A percentile compares a stretch with the other conserved stretches of the same genome.
phyloP scores from a whole-genome alignment of 2,888 invertebrate genomes.

The Nephrotoma flavescens region DNA sequence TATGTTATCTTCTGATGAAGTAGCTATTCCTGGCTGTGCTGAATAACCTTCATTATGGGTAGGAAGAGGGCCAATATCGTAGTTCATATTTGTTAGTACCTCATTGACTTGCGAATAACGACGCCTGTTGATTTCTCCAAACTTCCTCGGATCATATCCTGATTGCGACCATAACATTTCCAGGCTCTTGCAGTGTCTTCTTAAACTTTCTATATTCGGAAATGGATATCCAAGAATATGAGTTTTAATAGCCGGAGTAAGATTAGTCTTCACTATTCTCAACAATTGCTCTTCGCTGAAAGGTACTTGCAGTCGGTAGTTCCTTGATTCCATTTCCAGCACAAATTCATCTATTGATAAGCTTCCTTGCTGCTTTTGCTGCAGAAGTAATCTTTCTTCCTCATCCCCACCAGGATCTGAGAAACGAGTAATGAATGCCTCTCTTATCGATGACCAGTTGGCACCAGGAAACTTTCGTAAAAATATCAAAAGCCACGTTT shows the following conservation, averaged over 20 bases:
- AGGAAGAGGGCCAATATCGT: background rate
- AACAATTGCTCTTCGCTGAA: background rate
- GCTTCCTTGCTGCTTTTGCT: background rate
- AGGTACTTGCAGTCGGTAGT: background rate
- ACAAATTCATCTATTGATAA: background rate
- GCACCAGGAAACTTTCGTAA: too few relatives aligned
- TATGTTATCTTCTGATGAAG: background rate
- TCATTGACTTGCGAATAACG: background rate
- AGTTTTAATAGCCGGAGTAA: background rate
- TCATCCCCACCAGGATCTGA: background rate
- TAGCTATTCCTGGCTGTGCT: background rate
- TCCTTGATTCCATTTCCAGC: background rate
- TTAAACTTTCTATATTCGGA: too few relatives aligned
- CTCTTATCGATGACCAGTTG: too few relatives aligned
- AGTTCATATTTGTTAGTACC: background rate
- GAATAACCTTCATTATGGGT: background rate
- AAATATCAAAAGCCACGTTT: too few relatives aligned
- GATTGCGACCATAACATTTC: background rate
- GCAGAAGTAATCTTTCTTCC: background rate
- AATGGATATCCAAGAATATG: too few relatives aligned
- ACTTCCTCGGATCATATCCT: background rate
- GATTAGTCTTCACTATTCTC: background rate
- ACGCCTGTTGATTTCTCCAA: background rate
- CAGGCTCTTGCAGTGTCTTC: too few relatives aligned
- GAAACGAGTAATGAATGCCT: background rate